These are phyloP conservation scores for Catagonus wagneri DNA, from an alignment of 2,113 vertebrate species.

Conservation along the genomic window DNA sequence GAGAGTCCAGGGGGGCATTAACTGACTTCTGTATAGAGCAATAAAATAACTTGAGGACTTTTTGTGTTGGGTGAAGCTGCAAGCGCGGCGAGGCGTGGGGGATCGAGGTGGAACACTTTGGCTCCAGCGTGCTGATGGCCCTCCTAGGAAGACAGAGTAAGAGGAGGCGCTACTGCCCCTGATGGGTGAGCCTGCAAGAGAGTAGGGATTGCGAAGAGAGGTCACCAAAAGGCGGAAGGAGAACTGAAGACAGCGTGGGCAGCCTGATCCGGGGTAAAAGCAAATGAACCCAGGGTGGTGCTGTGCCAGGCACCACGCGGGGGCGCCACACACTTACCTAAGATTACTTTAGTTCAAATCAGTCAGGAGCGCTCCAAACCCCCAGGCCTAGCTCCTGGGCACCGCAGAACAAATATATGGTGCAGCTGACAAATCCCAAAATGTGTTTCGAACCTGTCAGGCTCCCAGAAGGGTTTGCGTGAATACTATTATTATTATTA, in stretches of 20 bases:
- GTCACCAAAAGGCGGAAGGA: neutral
- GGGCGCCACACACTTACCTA: constrained; percentile 9
- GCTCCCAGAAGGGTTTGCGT: neutral
- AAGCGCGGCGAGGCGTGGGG: neutral
- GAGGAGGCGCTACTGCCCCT: neutral
- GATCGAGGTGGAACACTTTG: too few species aligned
- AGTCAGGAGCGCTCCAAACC: too few species aligned
- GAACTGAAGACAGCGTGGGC: neutral
- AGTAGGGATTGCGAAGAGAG: neutral
- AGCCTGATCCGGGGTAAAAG: rapidly evolving
- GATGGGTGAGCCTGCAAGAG: neutral
- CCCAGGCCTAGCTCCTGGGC: neutral
- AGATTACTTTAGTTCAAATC: too few species aligned
- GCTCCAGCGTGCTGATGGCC: neutral
- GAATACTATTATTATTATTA: too few species aligned
- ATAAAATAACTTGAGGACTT: constrained; percentile 54
- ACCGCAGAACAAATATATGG: neutral
- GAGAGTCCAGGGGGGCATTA: neutral
- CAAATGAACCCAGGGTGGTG: neutral
- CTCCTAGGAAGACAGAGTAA: neutral
- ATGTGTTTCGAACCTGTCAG: neutral
- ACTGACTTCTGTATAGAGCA: neutral
- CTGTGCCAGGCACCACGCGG: neutral
- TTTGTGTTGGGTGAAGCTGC: neutral
- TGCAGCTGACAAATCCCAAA: neutral